Evolutionary conservation across 2,113 vertebrate species (phyloP), one percentile per base, ranked within the genome.

Genomic region (Lycaon pictus): DNA sequence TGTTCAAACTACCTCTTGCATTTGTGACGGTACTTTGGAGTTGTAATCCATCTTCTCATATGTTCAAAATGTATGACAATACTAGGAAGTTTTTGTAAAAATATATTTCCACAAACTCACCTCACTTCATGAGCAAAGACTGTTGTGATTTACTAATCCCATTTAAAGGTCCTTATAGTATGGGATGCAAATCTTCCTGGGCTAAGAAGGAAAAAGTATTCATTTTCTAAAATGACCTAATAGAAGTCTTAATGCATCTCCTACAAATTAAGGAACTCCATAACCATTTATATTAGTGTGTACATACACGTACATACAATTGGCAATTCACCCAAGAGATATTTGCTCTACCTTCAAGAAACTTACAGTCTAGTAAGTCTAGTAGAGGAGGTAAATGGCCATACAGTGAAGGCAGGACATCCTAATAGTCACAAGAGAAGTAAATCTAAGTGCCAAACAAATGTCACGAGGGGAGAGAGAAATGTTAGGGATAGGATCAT

Each of bases 51-150:
- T 53, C 83, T 9, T 88, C 48, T 71, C 72, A 35, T 23, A 13
- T 62, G 4, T 53, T 53, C 43, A 65, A 72, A 88, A 72, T 58
- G 83, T 23, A 63, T 76, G 74, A 71, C 4, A 79, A 12, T 63
- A 29, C 32, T 32, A 23, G 65, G 58, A 79, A 53, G 25, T n/a
- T 83, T 97, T 51, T 95, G 3, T 83, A 37, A 87, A 87, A 82
- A 11, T 65, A 32, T 92, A 32, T 93, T 94, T 94, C 11, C 55
- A 35, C n/a, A 79, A 55, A 82, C 35, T 80, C 55, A 87, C 19
- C 35, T 74, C 67, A 90, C 27, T 15, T 62, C 37, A 22, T 51
- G 63, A 87, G 20, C 51, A 93, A 94, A 95, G 51, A 83, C 13
- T 89, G 2, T 37, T 63, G 32, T 37, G 35, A 11, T 72, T 83